Evolutionary conservation across 2,797 vertebrate species (phyloP), one percentile per base, ranked within the genome.

Genomic region (Megaceryle alcyon): DNA sequence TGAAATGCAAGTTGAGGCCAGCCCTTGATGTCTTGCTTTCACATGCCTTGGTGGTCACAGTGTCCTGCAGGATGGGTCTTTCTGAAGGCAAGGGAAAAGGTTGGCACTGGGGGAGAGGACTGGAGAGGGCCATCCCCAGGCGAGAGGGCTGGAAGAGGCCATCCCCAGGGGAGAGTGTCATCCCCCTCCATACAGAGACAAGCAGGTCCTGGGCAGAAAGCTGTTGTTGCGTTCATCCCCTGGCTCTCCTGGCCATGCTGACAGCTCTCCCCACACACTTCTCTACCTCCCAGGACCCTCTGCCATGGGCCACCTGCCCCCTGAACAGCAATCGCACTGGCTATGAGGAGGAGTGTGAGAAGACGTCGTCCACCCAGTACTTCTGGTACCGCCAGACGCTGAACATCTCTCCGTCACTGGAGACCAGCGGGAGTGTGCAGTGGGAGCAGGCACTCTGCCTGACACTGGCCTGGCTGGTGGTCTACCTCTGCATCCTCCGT

Each of bases 341-440:
- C 80, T 98, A 97, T 0, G 19, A 98, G 25, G 98, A 98, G 91
- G 99, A 99, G 94, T 99, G 99, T 10, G 98, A 98, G 72, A 97
- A 77, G 84, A 98, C 98, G 0, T 98, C 99, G 0, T 86, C 99
- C 41, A 99, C 99, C 3, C 98, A 99, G 97, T 99, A 99, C 95
- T 99, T 99, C 97, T 99, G 99, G 98, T 99, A 99, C 97, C 97
- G 99, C 39, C 97, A 99, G 94, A 99, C 99, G 2, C 98, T 99
- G 85, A 98, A 99, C 97, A 99, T 99, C 96, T 98, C 99, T 0
- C 80, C 98, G 0, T 98, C 99, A 18, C 99, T 99, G 84, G 97
- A 99, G 63, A 98, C 97, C 39, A 97, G 89, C 1, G 99, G 99
- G 7, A 96, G 96, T 7, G 9, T 99, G 61, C 99, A 99, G 83